phyloP scores from a whole-genome alignment of 2,797 vertebrate genomes.

The Pseudotriccus pelzelni region DNA sequence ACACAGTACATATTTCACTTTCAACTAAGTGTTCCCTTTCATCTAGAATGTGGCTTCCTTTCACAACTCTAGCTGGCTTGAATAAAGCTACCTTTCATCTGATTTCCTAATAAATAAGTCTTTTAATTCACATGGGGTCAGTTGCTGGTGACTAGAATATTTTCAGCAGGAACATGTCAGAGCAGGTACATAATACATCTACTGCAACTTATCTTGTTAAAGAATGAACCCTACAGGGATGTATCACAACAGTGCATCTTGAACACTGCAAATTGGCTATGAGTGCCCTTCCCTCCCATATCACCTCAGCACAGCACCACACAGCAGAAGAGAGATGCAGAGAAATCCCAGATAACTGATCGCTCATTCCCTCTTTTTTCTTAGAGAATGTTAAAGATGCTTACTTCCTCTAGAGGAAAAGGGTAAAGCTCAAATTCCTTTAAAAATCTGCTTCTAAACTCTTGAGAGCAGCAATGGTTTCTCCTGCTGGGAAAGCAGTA shows the following conservation, averaged over 20 bases:
- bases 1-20: slow-evolving; percentile 43
- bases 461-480: neutral
- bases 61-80: slow-evolving; percentile 44
- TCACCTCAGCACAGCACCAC: neutral
- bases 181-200: neutral
- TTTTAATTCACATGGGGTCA: slow-evolving; percentile 30
- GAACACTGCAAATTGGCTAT: neutral
- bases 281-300: neutral
- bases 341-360: neutral
- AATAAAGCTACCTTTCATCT: slow-evolving; percentile 59
- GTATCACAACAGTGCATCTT: neutral
- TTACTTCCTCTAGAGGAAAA: neutral
- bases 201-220: neutral
- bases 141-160: neutral
- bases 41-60: slow-evolving; percentile 37
- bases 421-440: neutral
- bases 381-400: neutral
- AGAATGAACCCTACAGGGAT: neutral
- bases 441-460: neutral
- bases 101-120: slow-evolving; percentile 48
- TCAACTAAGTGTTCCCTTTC: slow-evolving; percentile 14
- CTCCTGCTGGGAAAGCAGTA: neutral
- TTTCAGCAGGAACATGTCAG: neutral
- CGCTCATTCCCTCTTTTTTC: neutral
- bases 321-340: neutral